phyloP scores from a whole-genome alignment of 2,113 vertebrate species.

The Gorsachius goisagi region DNA sequence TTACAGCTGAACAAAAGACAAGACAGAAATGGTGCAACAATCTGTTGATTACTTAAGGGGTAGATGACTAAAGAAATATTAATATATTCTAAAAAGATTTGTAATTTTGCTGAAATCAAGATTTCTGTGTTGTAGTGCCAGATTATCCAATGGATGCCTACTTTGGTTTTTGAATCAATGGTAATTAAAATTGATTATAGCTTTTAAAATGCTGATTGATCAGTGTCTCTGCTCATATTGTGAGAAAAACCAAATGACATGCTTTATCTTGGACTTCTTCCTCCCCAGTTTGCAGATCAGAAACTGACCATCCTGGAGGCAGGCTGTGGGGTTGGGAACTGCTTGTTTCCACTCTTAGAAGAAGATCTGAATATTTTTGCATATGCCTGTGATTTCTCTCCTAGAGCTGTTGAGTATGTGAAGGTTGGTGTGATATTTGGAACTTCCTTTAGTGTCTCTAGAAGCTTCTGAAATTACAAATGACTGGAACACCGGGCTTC shows the following conservation, averaged over 20 bases:
- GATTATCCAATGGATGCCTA: not conserved
- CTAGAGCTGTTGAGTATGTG: conserved; percentile 91
- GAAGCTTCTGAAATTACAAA: not conserved
- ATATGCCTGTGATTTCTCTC: conserved; percentile 97
- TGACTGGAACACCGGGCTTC: not conserved
- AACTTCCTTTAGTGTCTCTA: not conserved
- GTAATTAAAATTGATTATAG: not conserved
- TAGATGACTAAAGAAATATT: not conserved
- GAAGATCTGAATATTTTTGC: conserved; percentile 89
- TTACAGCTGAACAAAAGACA: not conserved
- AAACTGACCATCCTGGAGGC: conserved; percentile 91
- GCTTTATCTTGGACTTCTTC: not conserved
- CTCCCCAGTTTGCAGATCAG: conserved; percentile 81
- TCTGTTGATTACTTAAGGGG: not conserved
- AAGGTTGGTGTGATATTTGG: conserved; percentile 78
- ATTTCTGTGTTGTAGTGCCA: not conserved
- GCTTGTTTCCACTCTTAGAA: conserved; percentile 92
- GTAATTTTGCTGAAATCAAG: not conserved
- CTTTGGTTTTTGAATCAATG: not conserved
- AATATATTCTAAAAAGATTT: not conserved
- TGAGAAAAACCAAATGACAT: not conserved
- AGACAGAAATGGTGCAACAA: not conserved
- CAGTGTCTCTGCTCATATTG: not conserved
- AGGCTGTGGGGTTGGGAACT: conserved; percentile 97
- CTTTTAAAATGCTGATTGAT: not conserved